These are phyloP conservation scores for Enteromius treurensis DNA, from an alignment of 2,797 vertebrate species.

Conservation along the genomic window DNA sequence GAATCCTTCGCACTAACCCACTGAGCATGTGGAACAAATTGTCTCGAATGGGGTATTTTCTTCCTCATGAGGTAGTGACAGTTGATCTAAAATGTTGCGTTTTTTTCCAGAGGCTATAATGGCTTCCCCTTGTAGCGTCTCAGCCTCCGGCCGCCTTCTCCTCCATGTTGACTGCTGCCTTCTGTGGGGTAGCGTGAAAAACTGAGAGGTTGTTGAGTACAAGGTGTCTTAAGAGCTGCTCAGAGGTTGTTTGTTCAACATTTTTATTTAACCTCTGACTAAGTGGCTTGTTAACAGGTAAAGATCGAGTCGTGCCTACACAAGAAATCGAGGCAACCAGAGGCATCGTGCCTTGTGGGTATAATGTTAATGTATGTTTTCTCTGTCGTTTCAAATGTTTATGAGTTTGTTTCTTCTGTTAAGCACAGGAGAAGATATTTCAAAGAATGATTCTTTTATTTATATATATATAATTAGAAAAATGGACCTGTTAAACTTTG, in stretches of 20 bases:
- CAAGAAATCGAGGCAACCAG: constrained; percentile 18
- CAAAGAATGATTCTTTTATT: not conserved
- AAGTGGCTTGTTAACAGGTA: constrained; percentile 68
- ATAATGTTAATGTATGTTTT: constrained; percentile 27
- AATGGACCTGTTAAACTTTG: not conserved
- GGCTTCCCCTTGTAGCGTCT: constrained; percentile 37
- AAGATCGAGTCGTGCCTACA: constrained; percentile 26
- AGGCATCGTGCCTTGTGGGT: not conserved
- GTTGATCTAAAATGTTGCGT: constrained; percentile 46
- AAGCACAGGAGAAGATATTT: not conserved
- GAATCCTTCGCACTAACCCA: constrained; percentile 59
- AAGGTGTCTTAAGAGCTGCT: constrained; percentile 40
- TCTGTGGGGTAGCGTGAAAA: constrained; percentile 33
- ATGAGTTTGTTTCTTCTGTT: not conserved
- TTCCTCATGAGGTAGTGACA: constrained; percentile 50
- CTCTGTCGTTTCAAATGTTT: not conserved
- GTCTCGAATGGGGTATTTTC: constrained; percentile 44
- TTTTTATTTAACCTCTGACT: constrained; percentile 59
- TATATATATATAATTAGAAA: not conserved
- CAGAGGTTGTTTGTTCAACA: constrained; percentile 60
- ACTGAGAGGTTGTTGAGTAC: constrained; percentile 55
- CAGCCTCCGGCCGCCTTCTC: constrained; percentile 43
- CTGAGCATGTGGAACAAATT: constrained; percentile 70
- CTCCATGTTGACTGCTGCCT: constrained; percentile 21
- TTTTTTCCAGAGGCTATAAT: constrained; percentile 33